A percentile compares a stretch with the other conserved stretches of the same genome.
Conservation (phyloP, 2,888 invertebrate genomes). For the Hylaea fasciaria region DNA sequence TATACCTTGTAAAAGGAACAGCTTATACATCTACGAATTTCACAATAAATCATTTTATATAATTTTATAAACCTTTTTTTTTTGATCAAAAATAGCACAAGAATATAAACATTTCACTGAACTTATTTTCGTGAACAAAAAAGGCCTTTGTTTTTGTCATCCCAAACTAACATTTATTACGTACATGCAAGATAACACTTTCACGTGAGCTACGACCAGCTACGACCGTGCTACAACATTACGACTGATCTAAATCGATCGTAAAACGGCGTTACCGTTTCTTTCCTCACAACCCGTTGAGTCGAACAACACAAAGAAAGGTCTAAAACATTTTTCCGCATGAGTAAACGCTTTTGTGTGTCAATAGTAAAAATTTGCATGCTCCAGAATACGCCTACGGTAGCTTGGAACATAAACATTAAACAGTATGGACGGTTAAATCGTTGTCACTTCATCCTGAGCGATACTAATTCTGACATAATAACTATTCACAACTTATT, state of each 20-base stretch:
- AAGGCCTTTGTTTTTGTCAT: too few species aligned
- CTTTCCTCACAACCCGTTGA: constrained; percentile 31
- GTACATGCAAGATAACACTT: not conserved
- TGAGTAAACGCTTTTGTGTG: constrained; percentile 32
- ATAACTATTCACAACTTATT: too few species aligned
- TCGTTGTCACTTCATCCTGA: not conserved
- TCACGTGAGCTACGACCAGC: not conserved
- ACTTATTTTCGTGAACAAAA: too few species aligned
- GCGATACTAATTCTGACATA: not conserved
- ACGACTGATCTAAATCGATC: constrained; percentile 32
- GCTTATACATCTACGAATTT: too few species aligned
- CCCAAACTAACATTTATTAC: not conserved
- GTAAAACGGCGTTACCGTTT: constrained; percentile 33
- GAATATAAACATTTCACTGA: too few species aligned
- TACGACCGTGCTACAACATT: constrained; percentile 12
- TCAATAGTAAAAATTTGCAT: constrained; percentile 39
- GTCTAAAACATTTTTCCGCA: constrained; percentile 35
- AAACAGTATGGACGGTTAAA: constrained; percentile 18
- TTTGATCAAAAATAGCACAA: too few species aligned
- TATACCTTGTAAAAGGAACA: too few species aligned
- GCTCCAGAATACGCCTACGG: constrained; percentile 47
- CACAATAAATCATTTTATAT: too few species aligned
- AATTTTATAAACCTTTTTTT: too few species aligned
- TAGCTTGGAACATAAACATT: constrained; percentile 8
- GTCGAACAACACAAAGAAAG: constrained; percentile 33